Percentiles rank a stretch among this genome's conserved stretches.
These are phyloP conservation scores for Sinelater perroti DNA, from an alignment of 2,888 invertebrate species.

Conservation along the genomic window DNA sequence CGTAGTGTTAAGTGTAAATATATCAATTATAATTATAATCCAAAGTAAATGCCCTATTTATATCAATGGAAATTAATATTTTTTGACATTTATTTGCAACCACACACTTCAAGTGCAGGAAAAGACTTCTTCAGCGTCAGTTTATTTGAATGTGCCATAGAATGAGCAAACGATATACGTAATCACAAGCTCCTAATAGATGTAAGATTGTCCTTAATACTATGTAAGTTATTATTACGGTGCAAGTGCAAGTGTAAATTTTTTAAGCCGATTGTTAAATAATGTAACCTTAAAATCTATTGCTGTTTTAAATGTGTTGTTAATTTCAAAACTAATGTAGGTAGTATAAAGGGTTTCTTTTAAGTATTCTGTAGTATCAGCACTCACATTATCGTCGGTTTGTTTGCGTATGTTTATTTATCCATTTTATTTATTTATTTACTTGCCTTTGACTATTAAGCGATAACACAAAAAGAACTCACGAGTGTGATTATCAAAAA, in stretches of 20 bases:
- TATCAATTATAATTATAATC: constrained; percentile 56
- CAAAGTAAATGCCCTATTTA: constrained; percentile 52
- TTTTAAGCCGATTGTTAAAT: constrained; percentile 33
- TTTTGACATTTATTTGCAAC: constrained; percentile 47
- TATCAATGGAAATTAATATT: constrained; percentile 43
- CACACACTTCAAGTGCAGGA: constrained; percentile 31
- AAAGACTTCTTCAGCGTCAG: constrained; percentile 15
- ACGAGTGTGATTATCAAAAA: no score
- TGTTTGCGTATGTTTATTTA: no score
- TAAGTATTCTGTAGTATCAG: no score
- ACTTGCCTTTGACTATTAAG: no score
- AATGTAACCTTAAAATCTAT: constrained; percentile 20
- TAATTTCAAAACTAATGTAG: constrained; percentile 14
- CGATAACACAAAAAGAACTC: no score
- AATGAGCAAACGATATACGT: constrained; percentile 50
- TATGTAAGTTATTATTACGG: constrained; percentile 30
- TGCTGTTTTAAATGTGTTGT: constrained; percentile 22
- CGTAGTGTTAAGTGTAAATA: constrained; percentile 57
- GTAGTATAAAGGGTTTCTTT: no score
- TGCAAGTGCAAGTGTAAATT: constrained; percentile 34
- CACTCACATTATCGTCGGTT: no score
- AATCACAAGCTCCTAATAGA: constrained; percentile 44
- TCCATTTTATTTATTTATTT: no score
- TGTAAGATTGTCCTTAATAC: constrained; percentile 33
- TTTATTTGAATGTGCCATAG: constrained; percentile 47